Evolutionary conservation across 2,113 vertebrate genomes (phyloP), one percentile per base, ranked within the genome.

Genomic region (Pampusana beccarii): DNA sequence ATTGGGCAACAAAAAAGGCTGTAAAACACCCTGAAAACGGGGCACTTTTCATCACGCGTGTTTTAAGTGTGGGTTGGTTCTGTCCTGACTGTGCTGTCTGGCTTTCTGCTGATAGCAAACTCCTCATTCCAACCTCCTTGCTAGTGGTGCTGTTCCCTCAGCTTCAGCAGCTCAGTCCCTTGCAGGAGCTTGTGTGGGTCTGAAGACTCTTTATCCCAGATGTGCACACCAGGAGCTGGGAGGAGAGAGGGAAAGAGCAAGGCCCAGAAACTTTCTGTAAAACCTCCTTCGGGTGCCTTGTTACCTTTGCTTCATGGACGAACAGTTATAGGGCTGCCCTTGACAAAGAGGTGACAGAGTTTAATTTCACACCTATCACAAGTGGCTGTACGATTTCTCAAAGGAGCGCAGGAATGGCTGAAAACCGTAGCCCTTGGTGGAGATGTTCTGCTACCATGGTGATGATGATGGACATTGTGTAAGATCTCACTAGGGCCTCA

Each of bases 331-430:
- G 90, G 88, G 71, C 84, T 81, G 56, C 85, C 81, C 69, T 86
- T 80, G 75, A 70, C 50, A 60, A 80, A 86, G 65, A 66, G 75
- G 51, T 70, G 79, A 36, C 33, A 48, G 86, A 75, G 80, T 82
- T 94, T 90, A 87, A 90, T 95, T 93, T 90, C 80, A 84, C 72
- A 92, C 57, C 78, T 79, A 34, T 53, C 7, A 5, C 21, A 50
- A 70, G 72, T 1, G 6, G 31, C 9, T 34, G 10, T 50, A 40
- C 46, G 89, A 85, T 88, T 94, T 93, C 88, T 74, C 74, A 65
- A 6, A 40, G 81, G 80, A 84, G 25, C 24, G 9, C 1, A 4
- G 51, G 48, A 66, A 66, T 24, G 11, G 42, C 77, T 70, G 62
- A 50, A 91, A 70, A 29, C 60, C 4, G 0, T 64, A 80, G 78